Evolutionary conservation across 2,113 vertebrate genomes (phyloP), one percentile per base, ranked within the genome.

Genomic region (Tachysurus vachellii): DNA sequence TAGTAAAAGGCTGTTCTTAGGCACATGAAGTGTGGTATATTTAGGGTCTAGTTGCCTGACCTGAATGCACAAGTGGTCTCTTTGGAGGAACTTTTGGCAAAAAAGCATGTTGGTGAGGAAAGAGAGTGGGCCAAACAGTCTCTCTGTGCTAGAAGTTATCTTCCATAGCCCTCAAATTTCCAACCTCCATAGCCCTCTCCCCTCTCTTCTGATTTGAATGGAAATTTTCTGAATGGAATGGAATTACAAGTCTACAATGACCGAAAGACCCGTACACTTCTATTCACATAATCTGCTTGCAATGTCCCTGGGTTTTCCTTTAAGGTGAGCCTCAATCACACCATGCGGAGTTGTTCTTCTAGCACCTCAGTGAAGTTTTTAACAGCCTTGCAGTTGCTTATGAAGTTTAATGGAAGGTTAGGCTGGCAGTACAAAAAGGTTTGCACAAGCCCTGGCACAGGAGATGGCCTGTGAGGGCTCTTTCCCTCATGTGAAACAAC

Each of bases 361-460:
- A 75, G 89, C 95, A 96, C 94, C 93, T 93, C 89, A 86, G 86
- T 93, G 93, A 92, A 90, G 92, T 82, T 94, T 95, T 95, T 94
- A 92, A 91, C 94, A 86, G 90, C 90, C 86, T 94, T 86, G 75
- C 90, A 91, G 84, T 86, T 53, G 82, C 83, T 26, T 86, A 88
- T 86, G 91, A 94, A 93, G 88, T n/a, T 68, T 88, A 85, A 82
- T 66, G 79, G 88, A 90, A 47, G 76, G 73, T 80, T 90, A 82
- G 54, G 36, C 88, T 84, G 86, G 83, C 85, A 80, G 71, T 88
- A n/a, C 53, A 36, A 36, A 82, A 86, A 23, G 91, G 92, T 93
- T 95, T 92, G 88, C 91, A 91, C 82, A 92, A 85, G 84, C 50
- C 36, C 47, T 57, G 84, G 73, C 83, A 87, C 79, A 89, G 73